These are phyloP conservation scores for Pardalotus punctatus DNA, from an alignment of 2,113 vertebrate genomes.

Conservation along the genomic window DNA sequence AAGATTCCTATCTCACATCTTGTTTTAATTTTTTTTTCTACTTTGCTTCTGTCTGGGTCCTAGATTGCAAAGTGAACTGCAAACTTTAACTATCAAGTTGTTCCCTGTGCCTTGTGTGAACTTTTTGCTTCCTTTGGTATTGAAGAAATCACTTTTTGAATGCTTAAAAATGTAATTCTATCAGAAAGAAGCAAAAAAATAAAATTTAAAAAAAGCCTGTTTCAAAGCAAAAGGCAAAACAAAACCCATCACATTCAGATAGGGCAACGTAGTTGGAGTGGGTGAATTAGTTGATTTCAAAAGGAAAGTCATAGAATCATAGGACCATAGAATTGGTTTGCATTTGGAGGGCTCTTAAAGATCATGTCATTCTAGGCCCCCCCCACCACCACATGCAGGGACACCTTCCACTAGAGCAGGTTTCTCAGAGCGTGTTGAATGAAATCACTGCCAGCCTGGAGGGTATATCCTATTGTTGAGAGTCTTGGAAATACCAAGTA, in stretches of 20 bases:
- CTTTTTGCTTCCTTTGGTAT: neutral
- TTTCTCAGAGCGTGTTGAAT: neutral
- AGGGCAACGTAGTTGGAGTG: neutral
- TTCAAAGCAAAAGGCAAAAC: neutral
- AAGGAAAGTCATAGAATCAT: neutral
- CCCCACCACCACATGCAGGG: neutral
- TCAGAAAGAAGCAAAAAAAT: neutral
- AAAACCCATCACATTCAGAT: neutral
- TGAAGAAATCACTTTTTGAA: neutral
- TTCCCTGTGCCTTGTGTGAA: neutral
- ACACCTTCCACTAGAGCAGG: neutral
- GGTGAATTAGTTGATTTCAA: neutral
- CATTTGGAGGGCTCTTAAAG: neutral
- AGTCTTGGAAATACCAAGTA: neutral
- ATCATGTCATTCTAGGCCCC: neutral
- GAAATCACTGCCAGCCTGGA: neutral
- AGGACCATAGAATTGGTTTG: neutral
- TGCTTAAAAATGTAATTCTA: neutral
- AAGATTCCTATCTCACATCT: slow-evolving; percentile 66
- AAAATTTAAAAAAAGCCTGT: accelerated
- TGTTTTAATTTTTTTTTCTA: slow-evolving; percentile 46
- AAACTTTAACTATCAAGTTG: neutral
- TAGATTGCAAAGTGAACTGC: neutral
- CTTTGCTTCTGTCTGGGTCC: slow-evolving; percentile 45
- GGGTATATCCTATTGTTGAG: neutral